Percentiles rank a stretch among this genome's conserved stretches.
These are phyloP conservation scores for Trinectes maculatus DNA, from an alignment of 2,113 vertebrate genomes.

Conservation along the genomic window DNA sequence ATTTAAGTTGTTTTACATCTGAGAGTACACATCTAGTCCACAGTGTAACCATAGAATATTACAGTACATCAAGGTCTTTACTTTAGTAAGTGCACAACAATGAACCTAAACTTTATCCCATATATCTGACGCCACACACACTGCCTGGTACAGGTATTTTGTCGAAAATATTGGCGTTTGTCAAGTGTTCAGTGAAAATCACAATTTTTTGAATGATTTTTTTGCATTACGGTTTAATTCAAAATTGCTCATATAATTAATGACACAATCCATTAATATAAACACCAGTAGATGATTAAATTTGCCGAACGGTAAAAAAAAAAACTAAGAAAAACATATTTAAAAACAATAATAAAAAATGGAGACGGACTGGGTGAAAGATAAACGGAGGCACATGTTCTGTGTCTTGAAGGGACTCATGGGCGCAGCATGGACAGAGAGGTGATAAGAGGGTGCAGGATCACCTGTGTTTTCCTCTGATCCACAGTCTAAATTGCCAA, in stretches of 20 bases:
- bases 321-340: no score
- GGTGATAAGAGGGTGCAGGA: conserved; percentile 35
- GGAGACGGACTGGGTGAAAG: neutral
- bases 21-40: neutral
- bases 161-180: neutral
- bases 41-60: neutral
- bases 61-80: neutral
- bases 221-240: no score
- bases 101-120: neutral
- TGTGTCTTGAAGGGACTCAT: conserved; percentile 5
- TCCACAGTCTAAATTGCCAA: conserved; percentile 45
- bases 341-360: no score
- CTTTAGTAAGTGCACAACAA: neutral
- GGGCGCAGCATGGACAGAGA: conserved; percentile 20
- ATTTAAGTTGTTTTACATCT: neutral
- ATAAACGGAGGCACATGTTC: neutral
- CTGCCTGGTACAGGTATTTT: neutral
- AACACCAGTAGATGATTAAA: no score
- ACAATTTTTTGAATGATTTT: no score
- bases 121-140: neutral
- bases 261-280: no score
- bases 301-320: no score
- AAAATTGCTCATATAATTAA: no score
- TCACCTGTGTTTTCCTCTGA: conserved; percentile 34
- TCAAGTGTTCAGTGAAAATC: no score